Base-by-base conservation (phyloP, 2,888 invertebrate genomes). In the Dicycla oo region DNA sequence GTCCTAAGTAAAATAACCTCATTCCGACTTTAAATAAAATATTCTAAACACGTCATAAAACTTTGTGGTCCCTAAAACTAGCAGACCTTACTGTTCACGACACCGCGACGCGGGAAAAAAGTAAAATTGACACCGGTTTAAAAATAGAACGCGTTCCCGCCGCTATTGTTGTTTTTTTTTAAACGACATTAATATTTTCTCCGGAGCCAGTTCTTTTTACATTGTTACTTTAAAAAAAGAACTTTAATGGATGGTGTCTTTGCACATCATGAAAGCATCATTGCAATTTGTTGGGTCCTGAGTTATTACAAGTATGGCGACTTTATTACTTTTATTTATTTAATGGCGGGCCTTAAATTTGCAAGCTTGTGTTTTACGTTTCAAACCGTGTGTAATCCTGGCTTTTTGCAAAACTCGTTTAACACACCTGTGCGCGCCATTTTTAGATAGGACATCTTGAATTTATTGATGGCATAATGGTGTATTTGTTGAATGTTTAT, bases 91-190 rank as follows among this genome's bases (percentile, higher is more conserved):
- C 62, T 73, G 51, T 61, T 51, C 65, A 62, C 69, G 10, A 60
- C 51, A 69, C 53, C 30, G 49, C 60, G 49, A 58, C 81, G 81
- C 82, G 79, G 74, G 81, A 90, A 91, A 91, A 90, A 91, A 88
- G 85, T 81, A 85, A 90, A 91, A 91, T 87, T 90, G 88, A 90
- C 91, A 88, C 87, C 64, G 79, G 88, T 90, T 92, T 90, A 92
- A 92, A 92, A 91, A 92, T 92, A 93, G 91, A 92, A 90, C 88
- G 73, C 83, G 84, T 84, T 87, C 86, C 86, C 84, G 87, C 85
- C 86, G 73, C 76, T 76, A 78, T 80, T 67, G 69, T 81, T n/a
- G n/a, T 71, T 89, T 87, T 91, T 90, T 89, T 86, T 83, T 79
- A 73, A 83, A 73, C 82, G 87, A 90, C 91, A 89, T 88, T 90